Conservation (phyloP, 2,888 invertebrate genomes). For the Charanyca ferruginea region DNA sequence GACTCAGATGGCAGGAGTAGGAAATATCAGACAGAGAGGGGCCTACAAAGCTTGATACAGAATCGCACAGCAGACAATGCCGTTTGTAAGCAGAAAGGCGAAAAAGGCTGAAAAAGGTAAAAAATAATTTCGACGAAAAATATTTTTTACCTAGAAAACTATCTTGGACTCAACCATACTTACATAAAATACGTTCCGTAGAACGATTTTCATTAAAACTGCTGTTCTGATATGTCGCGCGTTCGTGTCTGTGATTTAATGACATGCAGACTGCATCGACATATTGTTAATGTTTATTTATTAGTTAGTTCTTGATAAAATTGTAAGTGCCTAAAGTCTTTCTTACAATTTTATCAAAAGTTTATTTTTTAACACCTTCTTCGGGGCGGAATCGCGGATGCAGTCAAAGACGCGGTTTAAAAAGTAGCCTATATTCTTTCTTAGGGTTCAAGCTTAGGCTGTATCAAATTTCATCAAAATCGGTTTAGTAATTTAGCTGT, state of each 20-base stretch:
- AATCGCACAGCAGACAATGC: constrained; percentile 70
- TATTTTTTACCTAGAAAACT: background rate
- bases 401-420: no score
- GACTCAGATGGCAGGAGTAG: constrained; percentile 77
- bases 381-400: no score
- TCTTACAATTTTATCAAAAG: no score
- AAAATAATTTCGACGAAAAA: constrained; percentile 16
- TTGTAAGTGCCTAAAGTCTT: no score
- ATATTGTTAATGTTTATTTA: background rate
- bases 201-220: constrained; percentile 15
- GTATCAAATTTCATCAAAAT: no score
- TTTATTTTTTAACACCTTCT: no score
- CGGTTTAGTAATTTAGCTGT: no score
- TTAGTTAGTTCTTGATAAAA: no score
- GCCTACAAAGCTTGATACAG: constrained; percentile 73
- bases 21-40: constrained; percentile 88
- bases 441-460: no score
- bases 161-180: background rate
- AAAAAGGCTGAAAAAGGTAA: constrained; percentile 39
- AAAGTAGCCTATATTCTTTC: no score
- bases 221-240: background rate
- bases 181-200: background rate
- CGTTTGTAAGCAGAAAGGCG: constrained; percentile 35
- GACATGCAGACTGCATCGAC: constrained; percentile 24
- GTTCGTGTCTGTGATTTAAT: constrained; percentile 38